phyloP scores from a whole-genome alignment of 2,113 vertebrate genomes.

The Anser cygnoides region DNA sequence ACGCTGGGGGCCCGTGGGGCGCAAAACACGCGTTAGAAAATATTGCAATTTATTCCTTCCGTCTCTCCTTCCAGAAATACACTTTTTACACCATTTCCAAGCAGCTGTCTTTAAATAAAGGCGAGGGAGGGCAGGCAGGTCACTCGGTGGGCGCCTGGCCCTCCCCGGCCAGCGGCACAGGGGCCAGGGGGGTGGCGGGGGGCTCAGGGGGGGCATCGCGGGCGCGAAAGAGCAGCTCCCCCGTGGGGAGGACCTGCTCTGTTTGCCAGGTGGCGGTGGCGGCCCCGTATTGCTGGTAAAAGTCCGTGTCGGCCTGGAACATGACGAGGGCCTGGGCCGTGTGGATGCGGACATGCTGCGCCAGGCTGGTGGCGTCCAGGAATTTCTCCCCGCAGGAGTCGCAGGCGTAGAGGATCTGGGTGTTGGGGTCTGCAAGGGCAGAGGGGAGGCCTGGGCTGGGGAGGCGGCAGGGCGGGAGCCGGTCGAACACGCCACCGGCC shows the following conservation, averaged over 20 bases:
- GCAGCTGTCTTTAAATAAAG: slow-evolving; percentile 44
- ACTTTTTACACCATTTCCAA: slow-evolving; percentile 14
- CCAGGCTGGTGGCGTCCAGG: slow-evolving; percentile 90
- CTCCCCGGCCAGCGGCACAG: not conserved
- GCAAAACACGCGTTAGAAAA: slow-evolving; percentile 69
- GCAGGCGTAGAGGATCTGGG: slow-evolving; percentile 94
- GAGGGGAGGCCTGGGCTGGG: too few species aligned
- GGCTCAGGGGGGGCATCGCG: slow-evolving; percentile 66
- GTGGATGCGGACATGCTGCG: slow-evolving; percentile 96
- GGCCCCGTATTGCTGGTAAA: slow-evolving; percentile 90
- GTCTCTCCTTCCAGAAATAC: slow-evolving; percentile 37
- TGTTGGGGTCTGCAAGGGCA: slow-evolving; percentile 88
- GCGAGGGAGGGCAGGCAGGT: not conserved
- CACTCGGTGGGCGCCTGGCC: slow-evolving; percentile 17
- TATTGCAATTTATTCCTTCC: slow-evolving; percentile 76
- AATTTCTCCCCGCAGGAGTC: slow-evolving; percentile 97
- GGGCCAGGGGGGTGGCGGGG: not conserved
- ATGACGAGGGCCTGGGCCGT: slow-evolving; percentile 97
- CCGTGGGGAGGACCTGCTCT: slow-evolving; percentile 87
- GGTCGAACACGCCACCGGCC: accelerated
- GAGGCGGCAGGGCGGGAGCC: not conserved
- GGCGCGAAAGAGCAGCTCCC: slow-evolving; percentile 86
- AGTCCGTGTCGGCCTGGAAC: slow-evolving; percentile 96
- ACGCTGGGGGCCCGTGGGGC: too few species aligned
- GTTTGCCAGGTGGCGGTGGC: slow-evolving; percentile 83